Evolutionary conservation across 2,113 vertebrate species (phyloP), one percentile per base, ranked within the genome.

Genomic region (Eudorcas thomsonii): DNA sequence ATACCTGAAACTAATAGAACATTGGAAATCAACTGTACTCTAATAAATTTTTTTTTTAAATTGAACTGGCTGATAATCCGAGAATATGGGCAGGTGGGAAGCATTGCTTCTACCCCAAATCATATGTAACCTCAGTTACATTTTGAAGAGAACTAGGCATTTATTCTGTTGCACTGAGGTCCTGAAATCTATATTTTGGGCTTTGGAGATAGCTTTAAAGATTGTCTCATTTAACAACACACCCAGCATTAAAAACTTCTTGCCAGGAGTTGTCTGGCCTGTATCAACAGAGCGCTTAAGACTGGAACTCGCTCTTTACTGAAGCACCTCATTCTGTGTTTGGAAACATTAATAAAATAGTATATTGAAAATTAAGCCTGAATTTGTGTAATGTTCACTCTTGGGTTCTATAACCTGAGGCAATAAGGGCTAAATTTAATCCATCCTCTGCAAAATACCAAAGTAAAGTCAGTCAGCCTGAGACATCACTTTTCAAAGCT

Each of bases 311-410:
- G 30, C 9, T 89, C 10, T 54, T 64, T 95, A 91, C 83, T 83
- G 64, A 95, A 94, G n/a, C 16, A 64, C 16, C 19, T 94, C 26
- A 25, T 23, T 82, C 67, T 50, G 2, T 36, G 3, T 96, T 96
- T 36, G 84, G 77, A 60, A 96, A 19, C 14, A 55, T 74, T 59
- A 96, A 86, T 59, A 64, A 93, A 59, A 36, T 52, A 64, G 11
- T 62, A 54, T 92, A 93, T 96, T 91, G 50, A 91, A 95, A 96
- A 39, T 45, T 71, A 80, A 82, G 25, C 54, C 30, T 86, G 33
- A 85, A 59, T 94, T 82, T 74, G 3, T 39, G 16, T 62, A 26
- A 54, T 21, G 11, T 43, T 36, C 45, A 84, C 17, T 13, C 55
- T 83, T 96, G 45, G 26, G 23, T 81, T 64, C 50, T 77, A 30